Evolutionary conservation across 2,888 invertebrate genomes (phyloP), one percentile per base, ranked within the genome.

Genomic region (Hydriomena furcata): DNA sequence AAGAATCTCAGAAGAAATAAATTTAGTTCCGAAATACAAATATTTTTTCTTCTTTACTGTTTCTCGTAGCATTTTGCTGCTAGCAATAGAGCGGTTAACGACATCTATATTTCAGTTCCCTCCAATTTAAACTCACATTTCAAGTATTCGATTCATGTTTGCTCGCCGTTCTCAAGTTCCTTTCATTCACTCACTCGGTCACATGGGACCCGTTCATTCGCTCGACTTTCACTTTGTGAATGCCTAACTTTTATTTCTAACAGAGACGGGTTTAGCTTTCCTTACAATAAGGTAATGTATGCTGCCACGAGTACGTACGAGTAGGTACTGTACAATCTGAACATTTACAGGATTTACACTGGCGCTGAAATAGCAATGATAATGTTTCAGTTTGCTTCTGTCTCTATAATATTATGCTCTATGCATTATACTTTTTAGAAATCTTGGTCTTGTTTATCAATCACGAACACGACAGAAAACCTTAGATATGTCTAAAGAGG

Each of bases 161-260:
- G 38, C 32, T 20, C 30, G n/a, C n/a, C 27, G 23, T 23, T 44
- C 30, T 17, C 27, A 44, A 60, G 54, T 58, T 56, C 43, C 52
- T 17, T 17, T 17, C 56, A 62, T 66, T 67, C 65, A 65, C 62
- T 66, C 63, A 67, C 48, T 70, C 68, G 65, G 58, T 74, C 80
- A 62, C 69, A 41, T 40, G 66, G 60, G 75, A 68, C 43, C 62
- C 67, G 70, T 79, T 73, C 74, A 70, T 68, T 75, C 54, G 45
- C 34, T 43, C 60, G 66, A 64, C 71, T 69, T 73, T 71, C 69
- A 73, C 71, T 73, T 71, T 71, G 69, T 69, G 68, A 67, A 61
- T 60, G 55, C 43, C 38, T 54, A 58, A 66, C 61, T 66, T 66
- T 63, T 66, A 63, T 64, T 66, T 57, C 43, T 63, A 61, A 63